Evolutionary conservation across 2,113 vertebrate genomes (phyloP).

Genomic region (Rhinopomastus cyanomelas): DNA sequence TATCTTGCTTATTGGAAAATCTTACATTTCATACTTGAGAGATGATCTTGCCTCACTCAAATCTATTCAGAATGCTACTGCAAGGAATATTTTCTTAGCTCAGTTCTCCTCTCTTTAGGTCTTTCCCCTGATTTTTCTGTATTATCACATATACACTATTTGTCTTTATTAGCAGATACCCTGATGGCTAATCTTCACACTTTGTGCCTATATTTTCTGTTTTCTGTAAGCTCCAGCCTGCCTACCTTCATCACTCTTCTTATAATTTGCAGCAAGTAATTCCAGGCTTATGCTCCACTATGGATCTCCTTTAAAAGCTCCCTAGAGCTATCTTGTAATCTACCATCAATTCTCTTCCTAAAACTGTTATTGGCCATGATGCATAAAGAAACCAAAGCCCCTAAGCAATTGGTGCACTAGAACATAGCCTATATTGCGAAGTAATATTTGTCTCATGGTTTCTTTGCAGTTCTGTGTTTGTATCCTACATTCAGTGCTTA

Average conservation of each 20-base stretch:
- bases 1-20: constrained; percentile 34
- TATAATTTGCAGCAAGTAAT: constrained; percentile 20
- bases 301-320: constrained; percentile 26
- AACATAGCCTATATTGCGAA: neutral
- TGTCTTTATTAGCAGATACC: constrained; percentile 33
- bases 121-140: neutral
- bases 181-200: neutral
- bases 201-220: neutral
- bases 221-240: neutral
- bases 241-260: neutral
- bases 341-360: constrained; percentile 19
- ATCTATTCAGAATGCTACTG: neutral
- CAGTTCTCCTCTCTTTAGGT: neutral
- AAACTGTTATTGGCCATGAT: constrained; percentile 32
- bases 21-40: constrained; percentile 17
- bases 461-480: neutral
- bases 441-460: neutral
- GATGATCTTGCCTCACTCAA: neutral
- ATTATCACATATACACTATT: neutral
- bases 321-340: constrained; percentile 9
- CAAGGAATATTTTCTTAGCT: constrained; percentile 12
- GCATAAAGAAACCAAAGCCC: constrained; percentile 33
- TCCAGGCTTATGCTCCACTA: neutral
- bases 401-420: neutral
- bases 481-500: neutral